Evolutionary conservation across 2,797 vertebrate genomes (phyloP), one percentile per base, ranked within the genome.

Genomic region (Channallabes apus): DNA sequence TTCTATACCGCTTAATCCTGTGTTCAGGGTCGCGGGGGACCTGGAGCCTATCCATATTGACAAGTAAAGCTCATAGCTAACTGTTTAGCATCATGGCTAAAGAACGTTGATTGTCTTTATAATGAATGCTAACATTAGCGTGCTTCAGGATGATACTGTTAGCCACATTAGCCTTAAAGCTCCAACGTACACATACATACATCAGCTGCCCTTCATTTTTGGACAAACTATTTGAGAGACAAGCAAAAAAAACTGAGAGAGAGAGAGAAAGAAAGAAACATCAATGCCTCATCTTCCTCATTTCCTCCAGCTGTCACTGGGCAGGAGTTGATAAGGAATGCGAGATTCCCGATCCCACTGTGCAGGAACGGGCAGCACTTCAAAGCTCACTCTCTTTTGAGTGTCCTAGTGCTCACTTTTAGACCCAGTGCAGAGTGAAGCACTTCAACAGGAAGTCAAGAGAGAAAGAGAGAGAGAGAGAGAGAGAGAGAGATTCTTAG

Each of bases 281-380:
- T 84, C 62, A 35, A 14, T 22, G 62, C 82, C 86, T 84, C 89
- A 12, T 46, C 56, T 71, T 72, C 83, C 75, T 83, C 82, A 38
- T 73, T 80, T 87, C 61, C 86, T 89, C 90, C 91, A 92, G 91
- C 91, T 91, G 91, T 85, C 90, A 90, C 86, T 89, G 90, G 90
- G 91, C 89, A 91, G 84, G 80, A 90, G 88, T 91, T 91, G 87
- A 92, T 89, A 92, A 89, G 89, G 90, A 91, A 92, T 91, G 87
- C 67, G 65, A 90, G 88, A 91, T 89, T 89, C 88, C 90, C 69
- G 84, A 85, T 89, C 87, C 85, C 82, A 82, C 89, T 78, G 83
- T 86, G 88, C 87, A 90, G 87, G 83, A 86, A 80, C 82, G 73
- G 84, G 84, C 86, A 77, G 67, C 67, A 85, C 86, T 85, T 90